Percentiles rank a stretch among this genome's conserved stretches.
Evolutionary conservation across 2,888 invertebrate genomes (phyloP).

Genomic region (Periphyllus acericola): DNA sequence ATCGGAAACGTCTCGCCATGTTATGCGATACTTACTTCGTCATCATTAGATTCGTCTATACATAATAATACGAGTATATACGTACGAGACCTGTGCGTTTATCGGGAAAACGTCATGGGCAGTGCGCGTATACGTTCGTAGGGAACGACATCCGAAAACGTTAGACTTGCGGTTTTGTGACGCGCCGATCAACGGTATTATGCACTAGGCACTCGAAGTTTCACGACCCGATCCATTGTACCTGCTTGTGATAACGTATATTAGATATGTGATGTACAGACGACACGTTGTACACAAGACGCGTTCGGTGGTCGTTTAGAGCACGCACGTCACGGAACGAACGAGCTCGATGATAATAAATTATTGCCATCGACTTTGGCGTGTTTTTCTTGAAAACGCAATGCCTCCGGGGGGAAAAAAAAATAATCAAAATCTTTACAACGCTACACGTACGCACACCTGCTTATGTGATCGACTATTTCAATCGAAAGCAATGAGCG

Average conservation of each 20-base stretch:
- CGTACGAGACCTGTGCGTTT: too few relatives aligned
- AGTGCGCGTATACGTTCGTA: too few relatives aligned
- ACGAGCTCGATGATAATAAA: neutral
- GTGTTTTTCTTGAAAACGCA: neutral
- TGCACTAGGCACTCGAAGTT: neutral
- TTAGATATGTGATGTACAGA: neutral
- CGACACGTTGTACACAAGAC: neutral
- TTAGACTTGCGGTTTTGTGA: too few relatives aligned
- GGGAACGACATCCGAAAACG: too few relatives aligned
- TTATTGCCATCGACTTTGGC: neutral
- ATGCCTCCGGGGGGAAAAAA: neutral
- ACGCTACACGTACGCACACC: too few relatives aligned
- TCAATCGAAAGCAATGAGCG: neutral
- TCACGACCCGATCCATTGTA: neutral
- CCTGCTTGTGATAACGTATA: neutral
- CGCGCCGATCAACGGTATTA: neutral
- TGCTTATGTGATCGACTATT: too few relatives aligned
- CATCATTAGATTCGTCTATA: too few relatives aligned
- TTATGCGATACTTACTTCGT: too few relatives aligned
- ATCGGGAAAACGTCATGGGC: too few relatives aligned
- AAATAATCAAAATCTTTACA: neutral
- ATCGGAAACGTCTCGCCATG: too few relatives aligned
- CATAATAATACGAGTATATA: too few relatives aligned
- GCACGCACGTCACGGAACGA: neutral
- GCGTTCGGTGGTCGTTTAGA: neutral